Evolutionary conservation across 2,888 invertebrate species (phyloP).

Genomic region (Drosophila yooni): DNA sequence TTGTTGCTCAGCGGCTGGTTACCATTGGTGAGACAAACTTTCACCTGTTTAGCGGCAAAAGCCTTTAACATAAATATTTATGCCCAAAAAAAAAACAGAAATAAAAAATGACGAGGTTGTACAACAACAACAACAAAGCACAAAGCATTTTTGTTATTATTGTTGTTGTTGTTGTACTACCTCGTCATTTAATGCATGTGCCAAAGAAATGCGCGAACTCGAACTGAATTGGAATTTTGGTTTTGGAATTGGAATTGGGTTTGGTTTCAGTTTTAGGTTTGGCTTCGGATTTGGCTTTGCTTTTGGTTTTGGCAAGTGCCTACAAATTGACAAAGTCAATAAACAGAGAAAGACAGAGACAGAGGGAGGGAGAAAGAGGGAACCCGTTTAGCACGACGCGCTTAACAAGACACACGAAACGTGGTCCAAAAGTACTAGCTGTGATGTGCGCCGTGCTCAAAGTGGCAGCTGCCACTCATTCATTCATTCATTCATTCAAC

Average conservation of each 20-base stretch:
- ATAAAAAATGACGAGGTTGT: slow-evolving; percentile 28
- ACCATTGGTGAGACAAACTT: slow-evolving; percentile 64
- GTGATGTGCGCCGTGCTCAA: slow-evolving; percentile 20
- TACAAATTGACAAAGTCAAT: slow-evolving; percentile 65
- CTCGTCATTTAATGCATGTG: slow-evolving; percentile 21
- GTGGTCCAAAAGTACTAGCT: slow-evolving; percentile 16
- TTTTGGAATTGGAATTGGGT: slow-evolving; percentile 16
- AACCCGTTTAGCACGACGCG: slow-evolving; percentile 40
- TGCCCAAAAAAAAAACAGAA: slow-evolving; percentile 62
- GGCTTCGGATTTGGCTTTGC: slow-evolving; percentile 39
- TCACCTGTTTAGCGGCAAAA: slow-evolving; percentile 75
- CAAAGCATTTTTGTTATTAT: slow-evolving; percentile 20
- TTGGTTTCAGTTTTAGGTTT: slow-evolving; percentile 35
- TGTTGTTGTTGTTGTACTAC: slow-evolving; percentile 11
- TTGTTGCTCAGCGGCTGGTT: slow-evolving; percentile 40
- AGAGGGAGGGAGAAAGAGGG: neutral
- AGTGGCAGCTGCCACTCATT: slow-evolving; percentile 52
- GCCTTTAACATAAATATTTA: slow-evolving; percentile 76
- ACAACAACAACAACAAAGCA: slow-evolving; percentile 28
- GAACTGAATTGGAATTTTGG: slow-evolving; percentile 31
- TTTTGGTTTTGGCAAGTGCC: slow-evolving; percentile 61
- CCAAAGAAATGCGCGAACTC: slow-evolving; percentile 28
- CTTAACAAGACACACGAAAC: slow-evolving; percentile 33
- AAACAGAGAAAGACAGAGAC: slow-evolving; percentile 1
- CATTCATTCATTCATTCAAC: slow-evolving; percentile 40